Evolutionary conservation across 2,888 invertebrate species (phyloP).

Genomic region (Eupithecia subumbrata): DNA sequence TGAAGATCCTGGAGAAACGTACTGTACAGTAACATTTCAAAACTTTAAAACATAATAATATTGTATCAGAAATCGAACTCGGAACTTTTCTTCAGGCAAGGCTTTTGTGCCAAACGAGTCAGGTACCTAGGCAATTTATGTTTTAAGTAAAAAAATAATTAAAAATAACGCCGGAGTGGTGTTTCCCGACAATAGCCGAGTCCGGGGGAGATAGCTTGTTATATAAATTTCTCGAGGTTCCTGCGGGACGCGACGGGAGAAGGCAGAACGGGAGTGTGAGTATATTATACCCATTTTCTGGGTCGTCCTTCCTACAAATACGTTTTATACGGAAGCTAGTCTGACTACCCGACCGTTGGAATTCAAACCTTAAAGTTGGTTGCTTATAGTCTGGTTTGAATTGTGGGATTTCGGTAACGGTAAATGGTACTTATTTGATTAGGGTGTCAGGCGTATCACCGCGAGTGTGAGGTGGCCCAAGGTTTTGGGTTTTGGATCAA

Average conservation of each 20-base stretch:
- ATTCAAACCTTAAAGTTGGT: constrained; percentile 56
- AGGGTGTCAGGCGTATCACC: constrained; percentile 84
- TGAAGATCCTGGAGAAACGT: neutral
- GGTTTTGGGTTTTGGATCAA: constrained; percentile 82
- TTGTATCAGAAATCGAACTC: neutral
- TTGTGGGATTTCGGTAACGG: constrained; percentile 58
- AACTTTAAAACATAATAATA: neutral
- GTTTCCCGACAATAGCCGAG: constrained; percentile 80
- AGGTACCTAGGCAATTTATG: neutral
- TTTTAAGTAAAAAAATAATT: constrained; percentile 54
- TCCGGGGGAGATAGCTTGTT: constrained; percentile 82
- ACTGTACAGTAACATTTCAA: neutral
- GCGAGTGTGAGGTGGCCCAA: constrained; percentile 80
- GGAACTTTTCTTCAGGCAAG: neutral
- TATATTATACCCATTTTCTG: constrained; percentile 84
- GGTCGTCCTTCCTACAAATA: constrained; percentile 85
- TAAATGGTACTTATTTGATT: constrained; percentile 85
- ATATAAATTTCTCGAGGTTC: constrained; percentile 83
- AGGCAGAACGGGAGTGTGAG: constrained; percentile 82
- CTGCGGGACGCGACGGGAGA: constrained; percentile 79
- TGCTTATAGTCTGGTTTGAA: constrained; percentile 48
- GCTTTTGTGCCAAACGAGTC: neutral
- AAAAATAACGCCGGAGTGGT: constrained; percentile 81
- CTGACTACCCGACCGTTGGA: constrained; percentile 54
- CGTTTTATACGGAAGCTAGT: constrained; percentile 84